Evolutionary conservation across 2,113 vertebrate species (phyloP).

Genomic region (Pteropus alecto): DNA sequence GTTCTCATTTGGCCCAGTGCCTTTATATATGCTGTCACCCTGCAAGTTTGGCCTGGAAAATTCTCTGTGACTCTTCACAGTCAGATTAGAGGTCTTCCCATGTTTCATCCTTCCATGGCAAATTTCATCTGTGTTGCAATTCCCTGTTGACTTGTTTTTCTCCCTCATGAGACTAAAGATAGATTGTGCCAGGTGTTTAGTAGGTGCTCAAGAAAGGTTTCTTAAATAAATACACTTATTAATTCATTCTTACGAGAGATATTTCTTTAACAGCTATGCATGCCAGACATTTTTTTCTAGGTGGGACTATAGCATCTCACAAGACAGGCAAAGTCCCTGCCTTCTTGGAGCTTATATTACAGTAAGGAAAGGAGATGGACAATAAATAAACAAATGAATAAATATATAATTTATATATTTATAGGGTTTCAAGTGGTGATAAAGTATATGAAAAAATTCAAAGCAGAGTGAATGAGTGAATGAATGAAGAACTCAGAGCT

Average conservation of each 20-base stretch:
- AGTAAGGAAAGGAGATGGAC: neutral
- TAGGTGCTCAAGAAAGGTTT: neutral
- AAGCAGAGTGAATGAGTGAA: neutral
- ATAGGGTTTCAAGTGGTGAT: neutral
- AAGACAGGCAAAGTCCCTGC: neutral
- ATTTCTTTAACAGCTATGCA: neutral
- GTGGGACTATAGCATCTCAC: neutral
- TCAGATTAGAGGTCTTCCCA: neutral
- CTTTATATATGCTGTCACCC: neutral
- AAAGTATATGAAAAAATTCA: neutral
- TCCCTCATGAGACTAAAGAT: neutral
- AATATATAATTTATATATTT: neutral
- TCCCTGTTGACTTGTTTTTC: neutral
- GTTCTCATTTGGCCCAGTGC: too few relatives aligned
- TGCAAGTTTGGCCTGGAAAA: neutral
- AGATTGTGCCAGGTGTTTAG: neutral
- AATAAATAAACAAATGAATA: neutral
- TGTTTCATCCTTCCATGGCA: neutral
- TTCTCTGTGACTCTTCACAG: neutral
- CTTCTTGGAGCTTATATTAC: neutral
- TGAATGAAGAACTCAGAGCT: neutral
- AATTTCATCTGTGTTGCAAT: neutral
- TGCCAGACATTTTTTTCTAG: neutral
- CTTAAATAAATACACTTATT: neutral
- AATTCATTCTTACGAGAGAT: neutral